Base-by-base conservation (phyloP, 2,797 vertebrate species). In the Siniperca scherzeri region DNA sequence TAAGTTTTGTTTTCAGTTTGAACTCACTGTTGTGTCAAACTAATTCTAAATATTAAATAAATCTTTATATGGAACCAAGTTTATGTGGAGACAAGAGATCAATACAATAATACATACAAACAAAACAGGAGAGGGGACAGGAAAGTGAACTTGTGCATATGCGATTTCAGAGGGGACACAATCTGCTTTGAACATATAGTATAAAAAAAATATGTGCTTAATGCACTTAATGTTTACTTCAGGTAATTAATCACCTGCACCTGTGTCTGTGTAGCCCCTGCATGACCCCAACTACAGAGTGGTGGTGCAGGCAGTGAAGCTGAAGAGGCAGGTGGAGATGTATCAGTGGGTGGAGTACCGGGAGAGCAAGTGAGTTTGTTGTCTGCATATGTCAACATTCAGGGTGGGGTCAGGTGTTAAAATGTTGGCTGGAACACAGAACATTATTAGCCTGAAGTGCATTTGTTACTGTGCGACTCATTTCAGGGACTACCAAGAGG, bases 321-420 rank as follows among this genome's bases (percentile, higher is more conserved):
- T 99, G 77, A 96, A 96, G 84, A 97, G 98, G 66, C 92, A 96
- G 0, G 98, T 99, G 89, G 98, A 99, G 94, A 99, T 99, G 98
- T 99, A 98, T 88, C 98, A 99, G 81, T 99, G 98, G 98, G 97
- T 99, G 77, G 98, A 99, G 82, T 93, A 96, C 33, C 95, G 91
- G 27, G 97, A 99, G 33, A 98, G 97, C 88, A 96, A 84, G 98
- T 99, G 84, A 96, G 96, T 87, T 56, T 46, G 7, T 59, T 64
- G 21, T 70, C 40, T 59, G n/a, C 17, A 10, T 14, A 25, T 75
- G 48, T 68, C 74, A 71, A 60, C 74, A 21, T 21, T 57, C n/a
- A 67, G 68, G 60, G 62, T 22, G 40, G 3, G 33, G 52, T 50
- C 48, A n/a, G 44, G 38, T 75, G 48, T 38, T 27, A 79, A 74